Conservation (phyloP, 1,140 invertebrate species). For the Hycleus phaleratus region DNA sequence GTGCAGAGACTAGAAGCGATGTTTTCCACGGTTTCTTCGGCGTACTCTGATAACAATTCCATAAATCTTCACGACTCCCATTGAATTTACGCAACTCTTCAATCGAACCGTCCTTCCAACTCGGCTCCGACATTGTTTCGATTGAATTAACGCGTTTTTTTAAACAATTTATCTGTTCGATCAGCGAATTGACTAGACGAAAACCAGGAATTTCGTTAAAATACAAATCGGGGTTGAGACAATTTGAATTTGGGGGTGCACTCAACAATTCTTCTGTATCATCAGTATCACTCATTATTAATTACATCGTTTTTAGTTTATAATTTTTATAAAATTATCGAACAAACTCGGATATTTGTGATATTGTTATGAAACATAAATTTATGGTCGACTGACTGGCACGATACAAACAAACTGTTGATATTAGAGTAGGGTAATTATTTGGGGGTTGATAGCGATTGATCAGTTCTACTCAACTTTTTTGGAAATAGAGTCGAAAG, state of each 20-base stretch:
- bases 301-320: not conserved
- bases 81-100: slow-evolving; percentile 16
- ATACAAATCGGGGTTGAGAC: slow-evolving; percentile 32
- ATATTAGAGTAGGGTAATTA: too few relatives aligned
- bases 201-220: slow-evolving; percentile 30
- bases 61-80: not conserved
- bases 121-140: slow-evolving; percentile 27
- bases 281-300: slow-evolving; percentile 70
- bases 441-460: too few relatives aligned
- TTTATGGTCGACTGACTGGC: too few relatives aligned
- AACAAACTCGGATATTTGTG: too few relatives aligned
- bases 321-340: too few relatives aligned
- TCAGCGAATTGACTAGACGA: slow-evolving; percentile 48
- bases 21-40: too few relatives aligned
- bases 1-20: too few relatives aligned
- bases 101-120: slow-evolving; percentile 14
- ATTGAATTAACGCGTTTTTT: slow-evolving; percentile 50
- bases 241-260: slow-evolving; percentile 66
- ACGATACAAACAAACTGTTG: too few relatives aligned
- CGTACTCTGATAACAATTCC: too few relatives aligned
- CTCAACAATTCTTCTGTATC: slow-evolving; percentile 70
- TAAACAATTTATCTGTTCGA: slow-evolving; percentile 52
- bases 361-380: too few relatives aligned
- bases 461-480: too few relatives aligned
- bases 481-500: too few relatives aligned